phyloP scores from a whole-genome alignment of 2,113 vertebrate genomes.

The Percina caprodes region DNA sequence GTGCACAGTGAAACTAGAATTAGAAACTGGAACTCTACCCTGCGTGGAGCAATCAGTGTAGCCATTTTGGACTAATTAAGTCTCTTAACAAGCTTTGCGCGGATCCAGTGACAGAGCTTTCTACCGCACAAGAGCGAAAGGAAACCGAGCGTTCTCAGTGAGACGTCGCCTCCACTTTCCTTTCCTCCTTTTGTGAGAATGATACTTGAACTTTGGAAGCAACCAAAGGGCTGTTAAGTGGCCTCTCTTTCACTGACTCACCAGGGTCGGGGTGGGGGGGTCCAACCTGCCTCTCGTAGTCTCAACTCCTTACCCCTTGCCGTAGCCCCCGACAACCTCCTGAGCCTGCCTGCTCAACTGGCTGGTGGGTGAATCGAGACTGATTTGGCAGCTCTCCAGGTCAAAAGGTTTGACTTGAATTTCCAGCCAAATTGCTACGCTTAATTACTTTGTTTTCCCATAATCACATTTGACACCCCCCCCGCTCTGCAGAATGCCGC shows the following conservation, averaged over 20 bases:
- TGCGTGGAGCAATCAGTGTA: conserved; percentile 52
- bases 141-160: neutral
- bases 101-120: conserved; percentile 39
- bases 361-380: conserved; percentile 20
- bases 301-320: neutral
- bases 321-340: neutral
- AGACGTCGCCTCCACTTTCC: conserved; percentile 13
- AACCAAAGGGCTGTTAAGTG: neutral
- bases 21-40: conserved; percentile 26
- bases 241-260: conserved; percentile 1
- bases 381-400: conserved; percentile 40
- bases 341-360: neutral
- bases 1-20: neutral
- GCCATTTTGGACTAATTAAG: conserved; percentile 67
- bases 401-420: conserved; percentile 45
- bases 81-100: conserved; percentile 34
- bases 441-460: conserved; percentile 45
- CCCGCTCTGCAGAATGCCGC: neutral
- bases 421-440: conserved; percentile 18
- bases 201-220: conserved; percentile 9
- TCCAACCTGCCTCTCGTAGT: conserved; percentile 23
- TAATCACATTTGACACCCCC: conserved; percentile 38
- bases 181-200: neutral
- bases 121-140: neutral
- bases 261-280: neutral